These are phyloP conservation scores for Nephila pilipes DNA, from an alignment of 1,140 invertebrate genomes.

Conservation along the genomic window DNA sequence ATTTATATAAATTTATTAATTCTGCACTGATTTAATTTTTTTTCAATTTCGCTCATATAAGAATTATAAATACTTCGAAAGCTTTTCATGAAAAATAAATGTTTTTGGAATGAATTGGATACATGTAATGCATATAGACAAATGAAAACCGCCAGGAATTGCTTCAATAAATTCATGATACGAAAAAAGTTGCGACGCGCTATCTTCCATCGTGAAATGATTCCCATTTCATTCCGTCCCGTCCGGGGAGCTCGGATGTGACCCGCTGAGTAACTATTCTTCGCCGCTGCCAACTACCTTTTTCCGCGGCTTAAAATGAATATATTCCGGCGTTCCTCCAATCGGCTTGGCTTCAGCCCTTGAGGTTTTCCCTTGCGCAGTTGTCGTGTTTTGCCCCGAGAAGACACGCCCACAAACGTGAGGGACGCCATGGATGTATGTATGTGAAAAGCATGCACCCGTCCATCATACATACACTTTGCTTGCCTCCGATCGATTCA, in stretches of 20 bases:
- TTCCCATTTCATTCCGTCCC: not conserved
- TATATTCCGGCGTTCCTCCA: slow-evolving; percentile 23
- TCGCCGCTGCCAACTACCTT: not conserved
- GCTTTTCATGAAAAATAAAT: too few species aligned
- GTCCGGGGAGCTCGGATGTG: not conserved
- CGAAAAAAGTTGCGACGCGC: not conserved
- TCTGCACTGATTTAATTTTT: too few species aligned
- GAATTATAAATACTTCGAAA: too few species aligned
- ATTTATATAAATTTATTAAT: too few species aligned
- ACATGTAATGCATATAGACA: too few species aligned
- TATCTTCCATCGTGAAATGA: not conserved
- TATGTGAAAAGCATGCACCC: slow-evolving; percentile 24
- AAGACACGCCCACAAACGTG: slow-evolving; percentile 24
- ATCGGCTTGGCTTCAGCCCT: not conserved
- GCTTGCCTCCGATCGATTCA: slow-evolving; percentile 46
- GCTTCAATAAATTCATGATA: not conserved
- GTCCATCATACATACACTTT: slow-evolving; percentile 40
- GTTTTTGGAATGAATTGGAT: too few species aligned
- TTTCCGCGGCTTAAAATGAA: slow-evolving; percentile 34
- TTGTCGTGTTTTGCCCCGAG: slow-evolving; percentile 6
- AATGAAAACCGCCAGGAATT: not conserved
- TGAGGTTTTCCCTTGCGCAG: not conserved
- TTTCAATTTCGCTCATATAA: too few species aligned
- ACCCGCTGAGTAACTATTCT: not conserved
- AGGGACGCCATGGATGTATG: not conserved